phyloP scores from a whole-genome alignment of 2,888 invertebrate genomes.

The Bruchidius siliquastri region DNA sequence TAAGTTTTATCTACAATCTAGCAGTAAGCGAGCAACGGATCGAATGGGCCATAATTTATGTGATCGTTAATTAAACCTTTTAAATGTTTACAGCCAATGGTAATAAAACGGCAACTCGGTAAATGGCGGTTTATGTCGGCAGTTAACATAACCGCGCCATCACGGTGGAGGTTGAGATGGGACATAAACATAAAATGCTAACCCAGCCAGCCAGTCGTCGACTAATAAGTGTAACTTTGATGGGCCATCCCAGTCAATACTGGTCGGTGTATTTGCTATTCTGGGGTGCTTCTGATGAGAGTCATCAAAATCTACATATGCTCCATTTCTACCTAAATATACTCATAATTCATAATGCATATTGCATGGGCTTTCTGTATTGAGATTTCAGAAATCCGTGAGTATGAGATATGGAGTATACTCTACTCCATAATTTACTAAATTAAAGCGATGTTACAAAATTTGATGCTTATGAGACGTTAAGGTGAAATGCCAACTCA shows the following conservation, averaged over 20 bases:
- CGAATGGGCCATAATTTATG: conserved; percentile 20
- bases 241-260: conserved; percentile 2
- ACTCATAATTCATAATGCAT: too few species aligned
- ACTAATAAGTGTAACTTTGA: conserved; percentile 28
- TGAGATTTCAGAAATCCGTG: too few species aligned
- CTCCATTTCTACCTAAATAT: too few species aligned
- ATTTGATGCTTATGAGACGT: too few species aligned
- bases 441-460: too few species aligned
- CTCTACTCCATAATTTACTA: too few species aligned
- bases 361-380: too few species aligned
- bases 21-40: background rate
- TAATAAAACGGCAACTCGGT: conserved; percentile 32
- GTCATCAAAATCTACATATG: too few species aligned
- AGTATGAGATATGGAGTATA: too few species aligned
- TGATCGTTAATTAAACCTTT: conserved; percentile 34
- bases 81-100: conserved; percentile 32
- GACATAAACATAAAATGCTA: conserved; percentile 21
- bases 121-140: conserved; percentile 29
- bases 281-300: background rate
- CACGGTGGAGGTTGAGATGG: background rate
- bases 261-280: background rate
- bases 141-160: conserved; percentile 24
- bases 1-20: conserved; percentile 17
- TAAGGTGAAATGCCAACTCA: too few species aligned
- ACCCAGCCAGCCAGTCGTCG: conserved; percentile 8